Evolutionary conservation across 2,888 invertebrate species (phyloP).

Genomic region (Leucozona laternaria): DNA sequence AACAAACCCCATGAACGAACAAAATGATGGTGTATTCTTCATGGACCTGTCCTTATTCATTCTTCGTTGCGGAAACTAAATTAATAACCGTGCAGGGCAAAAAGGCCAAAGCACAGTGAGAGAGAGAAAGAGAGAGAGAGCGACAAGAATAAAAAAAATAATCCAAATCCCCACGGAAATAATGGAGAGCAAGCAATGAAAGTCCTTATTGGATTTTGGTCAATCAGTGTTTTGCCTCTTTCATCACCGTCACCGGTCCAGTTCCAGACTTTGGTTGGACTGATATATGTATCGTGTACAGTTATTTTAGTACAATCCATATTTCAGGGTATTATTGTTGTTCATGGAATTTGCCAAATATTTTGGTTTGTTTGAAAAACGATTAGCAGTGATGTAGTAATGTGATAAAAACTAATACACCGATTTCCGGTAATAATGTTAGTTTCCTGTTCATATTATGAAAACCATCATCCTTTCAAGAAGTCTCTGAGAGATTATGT

Average conservation of each 20-base stretch:
- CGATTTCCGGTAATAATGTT: constrained; percentile 70
- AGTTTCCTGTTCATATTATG: constrained; percentile 54
- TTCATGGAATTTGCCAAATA: constrained; percentile 25
- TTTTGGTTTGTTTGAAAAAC: constrained; percentile 7
- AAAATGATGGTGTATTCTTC: constrained; percentile 31
- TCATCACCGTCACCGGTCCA: constrained; percentile 19
- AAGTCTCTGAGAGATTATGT: constrained; percentile 10
- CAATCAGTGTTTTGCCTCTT: constrained; percentile 55
- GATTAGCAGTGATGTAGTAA: constrained; percentile 69
- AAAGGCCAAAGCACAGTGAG: not conserved
- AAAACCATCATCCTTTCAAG: constrained; percentile 11
- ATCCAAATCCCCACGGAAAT: constrained; percentile 61
- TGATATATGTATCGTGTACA: constrained; percentile 39
- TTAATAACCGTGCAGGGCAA: constrained; percentile 55
- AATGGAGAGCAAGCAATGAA: constrained; percentile 50
- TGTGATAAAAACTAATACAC: constrained; percentile 73
- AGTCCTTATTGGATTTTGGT: constrained; percentile 69
- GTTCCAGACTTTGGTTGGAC: not conserved
- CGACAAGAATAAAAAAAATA: constrained; percentile 1
- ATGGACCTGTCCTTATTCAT: constrained; percentile 15
- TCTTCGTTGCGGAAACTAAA: constrained; percentile 64
- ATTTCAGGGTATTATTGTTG: constrained; percentile 54
- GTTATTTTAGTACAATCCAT: constrained; percentile 31
- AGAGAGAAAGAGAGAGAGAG: not conserved
- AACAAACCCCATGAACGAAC: constrained; percentile 10